Evolutionary conservation across 2,888 invertebrate species (phyloP).

Genomic region (Anaspis maculata): DNA sequence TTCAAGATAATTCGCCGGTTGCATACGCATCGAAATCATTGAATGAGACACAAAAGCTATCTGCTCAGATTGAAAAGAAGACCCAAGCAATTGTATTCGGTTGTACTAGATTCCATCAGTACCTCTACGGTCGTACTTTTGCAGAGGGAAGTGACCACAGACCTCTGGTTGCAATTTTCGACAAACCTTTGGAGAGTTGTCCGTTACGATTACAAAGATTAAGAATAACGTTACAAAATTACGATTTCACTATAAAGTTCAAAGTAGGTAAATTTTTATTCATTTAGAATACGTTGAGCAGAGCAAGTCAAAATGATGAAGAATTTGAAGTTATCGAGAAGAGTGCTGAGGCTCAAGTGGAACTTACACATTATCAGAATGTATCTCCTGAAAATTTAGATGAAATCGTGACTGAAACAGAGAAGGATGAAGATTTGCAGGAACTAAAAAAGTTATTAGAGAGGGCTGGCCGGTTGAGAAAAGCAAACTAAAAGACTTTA

Average conservation of each 20-base stretch:
- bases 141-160: conserved; percentile 23
- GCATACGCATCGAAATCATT: conserved; percentile 24
- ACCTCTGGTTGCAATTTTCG: conserved; percentile 20
- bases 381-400: neutral
- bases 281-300: neutral
- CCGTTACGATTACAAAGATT: conserved; percentile 10
- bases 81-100: conserved; percentile 18
- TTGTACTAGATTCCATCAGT: conserved; percentile 19
- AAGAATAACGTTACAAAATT: conserved; percentile 10
- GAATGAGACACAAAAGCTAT: conserved; percentile 16
- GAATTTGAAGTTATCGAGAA: neutral
- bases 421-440: neutral
- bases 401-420: neutral
- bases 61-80: conserved; percentile 25
- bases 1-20: conserved; percentile 21
- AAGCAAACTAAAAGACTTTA: neutral
- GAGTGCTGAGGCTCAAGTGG: neutral
- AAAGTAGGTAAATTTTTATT: neutral
- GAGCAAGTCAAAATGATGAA: neutral
- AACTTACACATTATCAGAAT: neutral
- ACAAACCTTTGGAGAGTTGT: conserved; percentile 14
- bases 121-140: conserved; percentile 17
- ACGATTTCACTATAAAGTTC: conserved; percentile 3
- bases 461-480: conserved; percentile 1
- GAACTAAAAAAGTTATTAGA: neutral